Evolutionary conservation across 1,140 invertebrate species (phyloP).

Genomic region (Dinoponera quadriceps): DNA sequence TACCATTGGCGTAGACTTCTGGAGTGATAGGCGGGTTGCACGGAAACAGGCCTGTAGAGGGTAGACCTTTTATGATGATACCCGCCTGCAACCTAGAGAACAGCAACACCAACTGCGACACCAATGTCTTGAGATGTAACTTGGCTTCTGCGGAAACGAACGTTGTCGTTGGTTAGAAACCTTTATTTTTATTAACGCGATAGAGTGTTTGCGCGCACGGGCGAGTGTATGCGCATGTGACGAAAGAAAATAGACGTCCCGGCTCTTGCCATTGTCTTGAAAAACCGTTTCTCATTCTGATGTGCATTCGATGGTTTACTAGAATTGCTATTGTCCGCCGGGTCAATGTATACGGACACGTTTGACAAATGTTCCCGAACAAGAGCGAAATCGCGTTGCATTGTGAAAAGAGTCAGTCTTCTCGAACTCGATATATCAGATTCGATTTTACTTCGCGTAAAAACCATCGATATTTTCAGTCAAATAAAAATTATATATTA

Average conservation of each 20-base stretch:
- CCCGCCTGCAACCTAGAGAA: constrained; percentile 82
- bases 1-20: constrained; percentile 82
- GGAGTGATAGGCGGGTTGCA: constrained; percentile 83
- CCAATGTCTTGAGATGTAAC: constrained; percentile 76
- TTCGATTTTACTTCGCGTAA: neutral
- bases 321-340: constrained; percentile 18
- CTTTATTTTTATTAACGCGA: constrained; percentile 40
- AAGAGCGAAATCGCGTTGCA: neutral
- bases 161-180: constrained; percentile 45
- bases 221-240: no score
- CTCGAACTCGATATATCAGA: neutral
- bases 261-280: constrained; percentile 40
- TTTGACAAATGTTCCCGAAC: neutral
- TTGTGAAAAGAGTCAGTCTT: neutral
- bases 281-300: constrained; percentile 50
- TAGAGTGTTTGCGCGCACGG: neutral
- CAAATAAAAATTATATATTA: no score
- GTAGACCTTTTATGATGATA: constrained; percentile 78
- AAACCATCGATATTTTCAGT: neutral
- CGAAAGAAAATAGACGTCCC: neutral
- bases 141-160: constrained; percentile 78
- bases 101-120: constrained; percentile 81
- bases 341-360: neutral
- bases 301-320: constrained; percentile 5
- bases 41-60: constrained; percentile 79